Conservation (phyloP, 2,888 invertebrate genomes). For the Lasiommata megera region DNA sequence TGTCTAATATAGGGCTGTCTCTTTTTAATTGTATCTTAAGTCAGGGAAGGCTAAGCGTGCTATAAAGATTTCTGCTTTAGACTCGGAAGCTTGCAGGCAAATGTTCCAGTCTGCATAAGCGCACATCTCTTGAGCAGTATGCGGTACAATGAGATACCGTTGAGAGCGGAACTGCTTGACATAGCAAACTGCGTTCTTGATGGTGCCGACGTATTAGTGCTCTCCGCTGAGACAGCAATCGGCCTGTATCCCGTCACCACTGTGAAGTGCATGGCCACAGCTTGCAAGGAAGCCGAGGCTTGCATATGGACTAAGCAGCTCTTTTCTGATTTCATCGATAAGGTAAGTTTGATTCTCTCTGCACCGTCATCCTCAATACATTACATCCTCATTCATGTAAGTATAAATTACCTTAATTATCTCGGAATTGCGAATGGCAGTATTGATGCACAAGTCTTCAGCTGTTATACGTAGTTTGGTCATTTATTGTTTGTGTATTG, state of each 20-base stretch:
- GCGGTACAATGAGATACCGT: slow-evolving; percentile 53
- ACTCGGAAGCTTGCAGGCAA: slow-evolving; percentile 47
- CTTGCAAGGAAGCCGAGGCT: slow-evolving; percentile 86
- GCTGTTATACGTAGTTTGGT: too few relatives aligned
- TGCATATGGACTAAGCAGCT: slow-evolving; percentile 81
- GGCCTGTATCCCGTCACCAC: slow-evolving; percentile 82
- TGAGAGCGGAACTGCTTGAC: slow-evolving; percentile 84
- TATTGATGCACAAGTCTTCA: too few relatives aligned
- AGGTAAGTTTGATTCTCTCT: too few relatives aligned
- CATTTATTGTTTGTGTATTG: slow-evolving; percentile 6
- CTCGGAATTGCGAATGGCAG: too few relatives aligned
- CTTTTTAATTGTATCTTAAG: too few relatives aligned
- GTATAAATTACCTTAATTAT: too few relatives aligned
- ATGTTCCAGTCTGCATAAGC: slow-evolving; percentile 56
- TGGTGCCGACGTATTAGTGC: slow-evolving; percentile 85
- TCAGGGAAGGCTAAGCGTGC: too few relatives aligned
- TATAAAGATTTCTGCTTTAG: too few relatives aligned
- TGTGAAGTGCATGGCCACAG: slow-evolving; percentile 62
- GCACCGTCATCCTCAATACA: too few relatives aligned
- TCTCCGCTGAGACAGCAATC: slow-evolving; percentile 86
- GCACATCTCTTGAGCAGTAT: slow-evolving; percentile 63
- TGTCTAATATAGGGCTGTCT: too few relatives aligned
- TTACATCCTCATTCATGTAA: too few relatives aligned
- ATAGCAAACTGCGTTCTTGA: slow-evolving; percentile 88
- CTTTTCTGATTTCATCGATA: slow-evolving; percentile 64